Evolutionary conservation across 2,888 invertebrate species (phyloP).

Genomic region (Cephus nigrinus): DNA sequence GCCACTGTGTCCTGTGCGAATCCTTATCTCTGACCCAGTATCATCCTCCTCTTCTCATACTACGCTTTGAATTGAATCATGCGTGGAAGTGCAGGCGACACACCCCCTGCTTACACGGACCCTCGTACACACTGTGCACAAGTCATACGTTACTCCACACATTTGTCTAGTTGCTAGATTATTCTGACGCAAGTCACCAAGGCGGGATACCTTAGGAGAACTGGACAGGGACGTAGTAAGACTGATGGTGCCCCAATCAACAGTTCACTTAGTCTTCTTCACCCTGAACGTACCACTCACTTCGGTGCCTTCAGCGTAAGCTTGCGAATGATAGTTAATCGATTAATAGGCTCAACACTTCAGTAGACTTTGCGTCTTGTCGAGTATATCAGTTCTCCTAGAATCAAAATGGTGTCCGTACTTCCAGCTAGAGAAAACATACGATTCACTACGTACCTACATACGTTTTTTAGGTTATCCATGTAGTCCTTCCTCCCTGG

Average conservation of each 20-base stretch:
- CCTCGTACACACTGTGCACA: background rate
- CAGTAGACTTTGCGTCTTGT: background rate
- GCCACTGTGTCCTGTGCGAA: background rate
- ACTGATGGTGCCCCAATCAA: background rate
- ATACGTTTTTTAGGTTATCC: background rate
- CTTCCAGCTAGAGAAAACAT: background rate
- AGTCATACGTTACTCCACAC: background rate
- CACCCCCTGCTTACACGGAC: background rate
- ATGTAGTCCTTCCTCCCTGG: background rate
- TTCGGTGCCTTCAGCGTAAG: background rate
- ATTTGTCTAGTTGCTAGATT: background rate
- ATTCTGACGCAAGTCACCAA: background rate
- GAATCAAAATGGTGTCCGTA: background rate
- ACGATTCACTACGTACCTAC: background rate
- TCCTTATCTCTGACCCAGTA: background rate
- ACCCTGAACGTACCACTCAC: background rate
- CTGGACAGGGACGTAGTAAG: background rate
- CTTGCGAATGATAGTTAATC: background rate
- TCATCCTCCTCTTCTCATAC: background rate
- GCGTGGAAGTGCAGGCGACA: conserved; percentile 8
- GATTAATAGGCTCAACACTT: background rate
- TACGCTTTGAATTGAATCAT: background rate
- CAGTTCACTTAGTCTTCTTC: background rate
- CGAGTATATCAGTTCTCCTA: background rate
- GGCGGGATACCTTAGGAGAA: background rate